A percentile compares a stretch with the other conserved stretches of the same genome.
phyloP scores from a whole-genome alignment of 2,888 invertebrate species.

The Eupithecia subfuscata region DNA sequence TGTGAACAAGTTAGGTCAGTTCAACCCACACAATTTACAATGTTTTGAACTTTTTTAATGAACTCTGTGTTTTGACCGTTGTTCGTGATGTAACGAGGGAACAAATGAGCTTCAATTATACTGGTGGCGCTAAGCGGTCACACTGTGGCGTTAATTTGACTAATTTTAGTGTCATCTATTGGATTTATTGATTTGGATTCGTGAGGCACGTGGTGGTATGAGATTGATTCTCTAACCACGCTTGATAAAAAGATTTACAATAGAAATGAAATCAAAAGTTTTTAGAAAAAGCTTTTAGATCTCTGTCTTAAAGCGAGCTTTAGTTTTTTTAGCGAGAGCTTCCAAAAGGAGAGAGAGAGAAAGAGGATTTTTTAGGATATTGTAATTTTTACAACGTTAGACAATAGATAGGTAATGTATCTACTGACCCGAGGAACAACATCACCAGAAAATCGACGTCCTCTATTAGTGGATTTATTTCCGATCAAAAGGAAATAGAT shows the following conservation, averaged over 20 bases:
- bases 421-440: no score
- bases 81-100: slow-evolving; percentile 50
- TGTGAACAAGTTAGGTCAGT: slow-evolving; percentile 34
- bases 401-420: no score
- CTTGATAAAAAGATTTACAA: no score
- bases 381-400: no score
- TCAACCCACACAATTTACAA: slow-evolving; percentile 44
- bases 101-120: slow-evolving; percentile 51
- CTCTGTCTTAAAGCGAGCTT: no score
- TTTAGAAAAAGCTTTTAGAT: no score
- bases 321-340: no score
- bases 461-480: background rate
- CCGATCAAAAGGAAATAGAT: background rate
- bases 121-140: slow-evolving; percentile 53
- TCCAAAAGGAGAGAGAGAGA: no score
- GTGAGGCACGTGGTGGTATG: background rate
- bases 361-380: no score
- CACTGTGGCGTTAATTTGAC: slow-evolving; percentile 57
- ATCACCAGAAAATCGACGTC: background rate
- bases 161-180: slow-evolving; percentile 58
- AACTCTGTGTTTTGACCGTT: slow-evolving; percentile 36
- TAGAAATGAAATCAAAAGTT: no score
- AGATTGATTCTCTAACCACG: no score
- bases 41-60: background rate
- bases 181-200: slow-evolving; percentile 27